Evolutionary conservation across 2,113 vertebrate genomes (phyloP).

Genomic region (Oreocharis arfaki): DNA sequence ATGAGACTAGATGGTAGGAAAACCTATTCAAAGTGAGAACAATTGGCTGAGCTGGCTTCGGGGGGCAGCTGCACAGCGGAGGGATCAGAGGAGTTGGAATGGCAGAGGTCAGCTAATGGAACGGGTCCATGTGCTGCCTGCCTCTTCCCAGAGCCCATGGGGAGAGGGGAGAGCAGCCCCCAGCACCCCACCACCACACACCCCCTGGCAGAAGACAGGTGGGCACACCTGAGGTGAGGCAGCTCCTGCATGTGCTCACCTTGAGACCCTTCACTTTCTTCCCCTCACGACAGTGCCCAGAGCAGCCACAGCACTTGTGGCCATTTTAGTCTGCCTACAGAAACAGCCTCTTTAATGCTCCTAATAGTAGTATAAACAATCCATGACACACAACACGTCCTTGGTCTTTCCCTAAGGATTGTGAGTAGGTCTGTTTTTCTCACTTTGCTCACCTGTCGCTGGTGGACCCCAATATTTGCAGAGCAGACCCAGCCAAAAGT

Average conservation of each 20-base stretch:
- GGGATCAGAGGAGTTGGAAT: not conserved
- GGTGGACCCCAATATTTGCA: not conserved
- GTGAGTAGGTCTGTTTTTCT: not conserved
- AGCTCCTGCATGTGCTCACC: not conserved
- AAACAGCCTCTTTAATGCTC: not conserved
- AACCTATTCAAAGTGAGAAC: not conserved
- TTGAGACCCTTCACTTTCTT: not conserved
- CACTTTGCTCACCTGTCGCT: not conserved
- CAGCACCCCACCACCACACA: not conserved
- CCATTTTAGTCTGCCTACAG: not conserved
- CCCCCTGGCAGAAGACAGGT: not conserved
- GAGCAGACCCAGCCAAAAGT: not conserved
- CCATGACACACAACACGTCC: not conserved
- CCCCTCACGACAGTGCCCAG: not conserved
- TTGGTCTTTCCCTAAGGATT: not conserved
- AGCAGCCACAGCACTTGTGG: accelerated
- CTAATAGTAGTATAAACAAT: not conserved
- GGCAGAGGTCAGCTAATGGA: not conserved
- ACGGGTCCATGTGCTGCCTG: not conserved
- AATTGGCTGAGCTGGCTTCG: not conserved
- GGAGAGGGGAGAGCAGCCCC: not conserved
- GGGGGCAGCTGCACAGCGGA: not conserved
- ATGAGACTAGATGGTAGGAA: not conserved
- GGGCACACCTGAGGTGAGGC: not conserved
- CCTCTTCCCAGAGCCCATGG: not conserved